Base-by-base conservation (phyloP, 2,797 vertebrate genomes). In the Champsocephalus gunnari region DNA sequence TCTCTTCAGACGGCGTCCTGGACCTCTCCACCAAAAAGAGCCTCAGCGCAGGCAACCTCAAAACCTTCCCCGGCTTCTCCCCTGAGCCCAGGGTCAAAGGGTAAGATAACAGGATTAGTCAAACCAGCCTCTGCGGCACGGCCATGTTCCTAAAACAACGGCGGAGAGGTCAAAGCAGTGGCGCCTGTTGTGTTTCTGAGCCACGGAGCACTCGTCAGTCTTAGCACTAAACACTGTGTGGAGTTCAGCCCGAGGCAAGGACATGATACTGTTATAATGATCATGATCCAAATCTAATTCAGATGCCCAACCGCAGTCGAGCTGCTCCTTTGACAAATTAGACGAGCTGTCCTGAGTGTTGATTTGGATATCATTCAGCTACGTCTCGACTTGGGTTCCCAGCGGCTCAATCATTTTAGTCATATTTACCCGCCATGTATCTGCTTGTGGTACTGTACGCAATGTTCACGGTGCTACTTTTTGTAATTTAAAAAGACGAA, bases 21-120 rank as follows among this genome's bases (percentile, higher is more conserved):
- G 98, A 99, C 93, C 95, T 99, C 66, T 99, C 98, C 90, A 99
- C 98, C 85, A 99, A 98, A 95, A 99, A 97, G 94, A 97, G 89
- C 93, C 96, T 94, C 79, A 96, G 94, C 86, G 92, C 95, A 77
- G 93, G 95, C 80, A 94, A 91, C 92, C 91, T 95, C 87, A 97
- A 94, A 94, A 93, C 94, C 93, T 95, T 95, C 91, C 91, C 95
- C 89, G 92, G 95, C 89, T 95, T 94, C 90, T 95, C 96, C 55
- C 56, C 90, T 81, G 89, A 94, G 73, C 92, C 91, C 79, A 94
- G 94, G 45, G 95, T 96, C 92, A 99, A 98, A 94, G 96, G 97
- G 98, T 99, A 96, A 97, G 96, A 74, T 44, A 67, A 34, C 79
- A 45, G 72, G 70, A 73, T 71, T 43, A 70, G 24, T 48, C 4